phyloP scores from a whole-genome alignment of 2,797 vertebrate species.

The Periophthalmus magnuspinnatus region DNA sequence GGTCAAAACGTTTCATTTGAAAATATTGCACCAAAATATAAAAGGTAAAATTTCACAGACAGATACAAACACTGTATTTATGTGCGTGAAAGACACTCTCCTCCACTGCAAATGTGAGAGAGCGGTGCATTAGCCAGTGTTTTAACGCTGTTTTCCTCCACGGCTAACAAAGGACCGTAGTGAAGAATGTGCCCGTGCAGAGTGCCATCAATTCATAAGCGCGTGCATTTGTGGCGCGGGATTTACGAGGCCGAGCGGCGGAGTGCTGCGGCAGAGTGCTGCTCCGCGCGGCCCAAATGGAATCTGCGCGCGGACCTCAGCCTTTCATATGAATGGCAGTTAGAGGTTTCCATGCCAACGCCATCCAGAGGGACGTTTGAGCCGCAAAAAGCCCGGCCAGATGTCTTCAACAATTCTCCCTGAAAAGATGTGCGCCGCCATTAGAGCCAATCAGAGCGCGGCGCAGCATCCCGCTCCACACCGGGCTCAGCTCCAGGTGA shows the following conservation, averaged over 20 bases:
- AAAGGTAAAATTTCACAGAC: background rate
- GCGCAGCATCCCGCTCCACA: background rate
- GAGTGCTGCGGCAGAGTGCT: constrained; percentile 74
- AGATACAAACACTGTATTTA: background rate
- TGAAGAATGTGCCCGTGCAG: constrained; percentile 68
- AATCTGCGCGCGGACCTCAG: constrained; percentile 95
- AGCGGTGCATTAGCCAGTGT: background rate
- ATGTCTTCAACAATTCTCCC: constrained; percentile 99
- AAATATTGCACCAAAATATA: background rate
- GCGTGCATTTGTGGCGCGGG: constrained; percentile 68
- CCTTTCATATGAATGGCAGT: constrained; percentile 97
- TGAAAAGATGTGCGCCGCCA: constrained; percentile 92
- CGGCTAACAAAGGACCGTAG: constrained; percentile 57
- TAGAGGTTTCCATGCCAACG: constrained; percentile 98
- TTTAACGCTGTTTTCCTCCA: background rate
- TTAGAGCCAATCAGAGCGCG: constrained; percentile 70
- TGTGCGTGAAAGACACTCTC: background rate
- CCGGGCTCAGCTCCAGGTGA: background rate
- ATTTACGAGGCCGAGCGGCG: constrained; percentile 82
- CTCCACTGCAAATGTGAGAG: background rate
- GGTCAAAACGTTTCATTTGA: background rate
- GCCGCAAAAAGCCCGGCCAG: constrained; percentile 92
- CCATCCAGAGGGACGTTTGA: constrained; percentile 90
- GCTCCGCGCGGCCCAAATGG: constrained; percentile 93
- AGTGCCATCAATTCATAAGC: constrained; percentile 79